These are phyloP conservation scores for Trichopoda pennipes DNA, from an alignment of 2,888 invertebrate genomes.

Conservation along the genomic window DNA sequence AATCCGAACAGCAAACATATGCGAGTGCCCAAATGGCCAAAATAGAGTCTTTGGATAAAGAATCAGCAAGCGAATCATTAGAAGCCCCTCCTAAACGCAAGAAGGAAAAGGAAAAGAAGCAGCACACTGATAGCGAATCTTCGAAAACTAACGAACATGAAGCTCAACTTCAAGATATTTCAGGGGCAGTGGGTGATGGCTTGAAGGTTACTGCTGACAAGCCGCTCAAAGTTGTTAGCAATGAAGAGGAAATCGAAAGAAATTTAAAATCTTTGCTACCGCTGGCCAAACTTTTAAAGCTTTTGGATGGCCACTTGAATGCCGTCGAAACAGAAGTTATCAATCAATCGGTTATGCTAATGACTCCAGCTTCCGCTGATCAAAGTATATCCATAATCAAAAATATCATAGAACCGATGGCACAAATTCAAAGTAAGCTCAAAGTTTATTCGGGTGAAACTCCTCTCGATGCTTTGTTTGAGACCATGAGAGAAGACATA, in stretches of 20 bases:
- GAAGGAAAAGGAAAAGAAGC: conserved; percentile 76
- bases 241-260: conserved; percentile 81
- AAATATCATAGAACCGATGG: conserved; percentile 84
- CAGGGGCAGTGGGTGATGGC: conserved; percentile 84
- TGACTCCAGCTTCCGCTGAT: conserved; percentile 85
- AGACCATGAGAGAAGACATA: conserved; percentile 84
- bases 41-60: conserved; percentile 53
- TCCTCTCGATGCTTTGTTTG: conserved; percentile 80
- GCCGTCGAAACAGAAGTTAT: conserved; percentile 85
- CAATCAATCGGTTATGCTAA: conserved; percentile 85
- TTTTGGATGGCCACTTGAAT: conserved; percentile 83
- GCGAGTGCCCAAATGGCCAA: conserved; percentile 81
- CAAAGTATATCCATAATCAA: conserved; percentile 85
- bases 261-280: conserved; percentile 81
- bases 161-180: conserved; percentile 81
- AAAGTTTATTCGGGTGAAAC: conserved; percentile 82
- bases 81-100: conserved; percentile 78
- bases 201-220: conserved; percentile 74
- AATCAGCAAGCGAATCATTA: conserved; percentile 67
- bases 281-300: conserved; percentile 80
- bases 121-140: conserved; percentile 80
- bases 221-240: conserved; percentile 80
- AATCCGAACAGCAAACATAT: conserved; percentile 85
- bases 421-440: conserved; percentile 85
- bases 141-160: conserved; percentile 79